A percentile compares a stretch with the other conserved stretches of the same genome.
Conservation (phyloP, 2,797 vertebrate species). For the Thaleichthys pacificus region DNA sequence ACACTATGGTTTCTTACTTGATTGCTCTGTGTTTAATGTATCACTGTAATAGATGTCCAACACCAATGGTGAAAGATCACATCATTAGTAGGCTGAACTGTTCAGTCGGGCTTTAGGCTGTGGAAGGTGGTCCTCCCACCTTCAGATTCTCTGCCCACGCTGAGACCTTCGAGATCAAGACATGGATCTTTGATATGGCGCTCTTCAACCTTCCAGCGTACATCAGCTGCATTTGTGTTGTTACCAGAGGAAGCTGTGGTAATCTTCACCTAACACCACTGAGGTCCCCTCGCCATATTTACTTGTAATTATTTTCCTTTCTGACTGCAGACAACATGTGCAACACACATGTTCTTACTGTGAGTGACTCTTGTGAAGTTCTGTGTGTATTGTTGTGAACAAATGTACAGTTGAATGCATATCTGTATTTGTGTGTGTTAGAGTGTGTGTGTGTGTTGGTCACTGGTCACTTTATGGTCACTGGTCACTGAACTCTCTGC, state of each 20-base stretch:
- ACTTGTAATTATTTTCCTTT: too few species aligned
- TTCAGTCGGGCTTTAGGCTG: too few species aligned
- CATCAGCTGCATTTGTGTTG: too few species aligned
- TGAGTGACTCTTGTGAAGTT: not conserved
- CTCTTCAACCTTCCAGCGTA: not conserved
- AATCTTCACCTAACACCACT: too few species aligned
- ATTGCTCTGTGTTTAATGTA: too few species aligned
- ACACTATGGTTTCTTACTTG: too few species aligned
- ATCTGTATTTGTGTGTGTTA: not conserved
- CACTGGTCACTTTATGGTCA: not conserved
- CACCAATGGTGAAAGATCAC: not conserved
- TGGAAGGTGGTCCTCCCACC: not conserved
- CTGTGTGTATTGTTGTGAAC: too few species aligned
- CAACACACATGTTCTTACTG: not conserved
- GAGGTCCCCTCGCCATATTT: too few species aligned
- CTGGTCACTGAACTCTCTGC: not conserved
- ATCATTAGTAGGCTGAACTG: not conserved
- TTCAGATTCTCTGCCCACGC: not conserved
- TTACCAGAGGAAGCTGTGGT: too few species aligned
- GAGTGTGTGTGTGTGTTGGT: not conserved
- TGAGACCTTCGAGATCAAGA: not conserved
- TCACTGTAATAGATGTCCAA: too few species aligned
- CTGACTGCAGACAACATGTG: too few species aligned
- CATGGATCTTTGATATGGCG: not conserved
- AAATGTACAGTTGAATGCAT: not conserved